Conservation (phyloP, 2,888 invertebrate genomes). For the Torymus auratus region DNA sequence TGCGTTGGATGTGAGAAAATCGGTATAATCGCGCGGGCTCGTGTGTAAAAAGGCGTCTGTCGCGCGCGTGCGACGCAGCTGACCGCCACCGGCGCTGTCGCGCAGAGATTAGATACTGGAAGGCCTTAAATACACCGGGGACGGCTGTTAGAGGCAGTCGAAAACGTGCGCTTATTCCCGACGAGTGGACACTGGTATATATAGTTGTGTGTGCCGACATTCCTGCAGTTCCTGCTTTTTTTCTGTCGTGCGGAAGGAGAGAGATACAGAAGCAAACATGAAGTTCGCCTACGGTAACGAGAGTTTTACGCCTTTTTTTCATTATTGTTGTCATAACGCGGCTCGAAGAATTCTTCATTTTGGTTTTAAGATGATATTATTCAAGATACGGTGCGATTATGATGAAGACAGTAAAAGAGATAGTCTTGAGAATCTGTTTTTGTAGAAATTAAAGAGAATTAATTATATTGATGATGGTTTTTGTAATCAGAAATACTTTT, state of each 20-base stretch:
- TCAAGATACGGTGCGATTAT: no score
- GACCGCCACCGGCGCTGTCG: not conserved
- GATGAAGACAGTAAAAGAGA: no score
- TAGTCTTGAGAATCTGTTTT: no score
- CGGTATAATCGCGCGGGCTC: not conserved
- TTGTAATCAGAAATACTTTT: no score
- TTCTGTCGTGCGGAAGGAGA: no score
- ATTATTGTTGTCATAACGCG: not conserved
- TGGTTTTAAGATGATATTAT: no score
- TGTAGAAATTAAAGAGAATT: no score
- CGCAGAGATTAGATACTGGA: conserved; percentile 47
- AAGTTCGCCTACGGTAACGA: conserved; percentile 39
- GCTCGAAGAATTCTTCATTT: no score
- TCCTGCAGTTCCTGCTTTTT: no score
- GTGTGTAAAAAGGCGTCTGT: no score
- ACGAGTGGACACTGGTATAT: not conserved
- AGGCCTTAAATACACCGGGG: conserved; percentile 24
- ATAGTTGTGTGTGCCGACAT: not conserved
- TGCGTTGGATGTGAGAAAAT: not conserved
- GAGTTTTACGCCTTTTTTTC: not conserved
- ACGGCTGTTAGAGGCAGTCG: conserved; percentile 29
- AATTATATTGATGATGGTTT: no score
- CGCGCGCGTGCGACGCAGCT: no score
- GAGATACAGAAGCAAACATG: conserved; percentile 20
- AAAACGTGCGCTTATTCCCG: not conserved